phyloP scores from a whole-genome alignment of 2,113 vertebrate species.

The Mobula hypostoma region DNA sequence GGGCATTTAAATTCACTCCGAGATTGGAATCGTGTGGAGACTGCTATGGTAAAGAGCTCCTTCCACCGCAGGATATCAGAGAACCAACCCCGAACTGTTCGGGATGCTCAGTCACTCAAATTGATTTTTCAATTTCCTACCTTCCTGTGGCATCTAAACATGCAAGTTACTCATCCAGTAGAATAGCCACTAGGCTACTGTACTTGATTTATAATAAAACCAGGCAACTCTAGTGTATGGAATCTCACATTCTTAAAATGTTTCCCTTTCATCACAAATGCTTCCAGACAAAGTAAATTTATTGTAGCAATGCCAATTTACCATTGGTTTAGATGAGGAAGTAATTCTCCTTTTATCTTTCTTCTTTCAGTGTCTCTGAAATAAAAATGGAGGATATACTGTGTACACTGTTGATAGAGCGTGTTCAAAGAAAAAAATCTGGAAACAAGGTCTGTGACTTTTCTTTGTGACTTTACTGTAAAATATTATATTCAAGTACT shows the following conservation, averaged over 20 bases:
- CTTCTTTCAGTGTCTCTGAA: constrained; percentile 67
- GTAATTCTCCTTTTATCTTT: neutral
- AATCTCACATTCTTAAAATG: neutral
- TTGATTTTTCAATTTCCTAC: neutral
- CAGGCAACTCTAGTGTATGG: neutral
- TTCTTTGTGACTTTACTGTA: neutral
- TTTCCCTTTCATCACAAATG: neutral
- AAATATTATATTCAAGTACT: neutral
- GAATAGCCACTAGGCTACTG: neutral
- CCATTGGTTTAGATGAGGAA: too few species aligned
- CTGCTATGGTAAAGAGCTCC: neutral
- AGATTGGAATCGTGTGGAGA: neutral
- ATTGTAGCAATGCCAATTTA: neutral
- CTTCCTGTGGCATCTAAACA: neutral
- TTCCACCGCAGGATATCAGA: neutral
- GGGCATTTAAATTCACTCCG: neutral
- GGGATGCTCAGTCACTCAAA: neutral
- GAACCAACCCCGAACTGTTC: neutral
- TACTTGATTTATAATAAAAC: neutral
- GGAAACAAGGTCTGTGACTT: constrained; percentile 60
- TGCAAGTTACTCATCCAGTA: neutral
- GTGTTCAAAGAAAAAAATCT: constrained; percentile 62
- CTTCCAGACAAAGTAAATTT: neutral
- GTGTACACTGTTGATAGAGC: constrained; percentile 62
- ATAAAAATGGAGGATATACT: constrained; percentile 79